Evolutionary conservation across 1,140 invertebrate genomes (phyloP), one percentile per base, ranked within the genome.

Genomic region (Magallana gigas): DNA sequence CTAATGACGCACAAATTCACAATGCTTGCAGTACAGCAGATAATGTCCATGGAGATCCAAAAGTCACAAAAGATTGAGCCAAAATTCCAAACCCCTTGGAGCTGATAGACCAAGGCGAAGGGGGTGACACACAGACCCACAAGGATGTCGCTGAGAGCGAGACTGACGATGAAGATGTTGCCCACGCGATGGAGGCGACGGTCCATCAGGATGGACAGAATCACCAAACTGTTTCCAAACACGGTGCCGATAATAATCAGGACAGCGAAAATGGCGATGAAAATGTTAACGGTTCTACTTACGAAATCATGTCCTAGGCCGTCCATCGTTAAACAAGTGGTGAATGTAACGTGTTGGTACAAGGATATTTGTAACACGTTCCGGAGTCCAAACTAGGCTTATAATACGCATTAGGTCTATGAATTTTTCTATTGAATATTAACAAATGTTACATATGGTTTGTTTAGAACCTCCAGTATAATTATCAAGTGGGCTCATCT

Each of bases 131-230:
- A 60, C 9, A 90, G 83, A 0, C 98, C 98, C 11, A 99, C 97
- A 92, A 98, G 95, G 56, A 99, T 96, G 95, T 99, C 98, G 58
- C 98, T 98, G 1, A 98, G 97, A 0, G 98, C 98, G 88, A 99
- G 95, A 62, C 97, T 98, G 57, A 98, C 97, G 92, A 99, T 98
- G 95, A 99, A 98, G 92, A 98, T 96, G 95, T 99, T 99, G 59
- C 98, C 99, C 88, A 98, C 98, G 88, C 97, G 98, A 82, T 95
- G 88, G 93, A 99, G 95, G 92, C 98, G 98, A 87, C 97, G 96
- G 82, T 98, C 98, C 88, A 98, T 96, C 91, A 97, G 97, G 4
- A 98, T 97, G 57, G 97, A 97, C 7, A 98, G 96, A 93, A 95
- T 94, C 7, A 98, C 97, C 81, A 98, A 95, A 84, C 98, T 97